These are phyloP conservation scores for Autographa pulchrina DNA, from an alignment of 2,888 invertebrate species.

Conservation along the genomic window DNA sequence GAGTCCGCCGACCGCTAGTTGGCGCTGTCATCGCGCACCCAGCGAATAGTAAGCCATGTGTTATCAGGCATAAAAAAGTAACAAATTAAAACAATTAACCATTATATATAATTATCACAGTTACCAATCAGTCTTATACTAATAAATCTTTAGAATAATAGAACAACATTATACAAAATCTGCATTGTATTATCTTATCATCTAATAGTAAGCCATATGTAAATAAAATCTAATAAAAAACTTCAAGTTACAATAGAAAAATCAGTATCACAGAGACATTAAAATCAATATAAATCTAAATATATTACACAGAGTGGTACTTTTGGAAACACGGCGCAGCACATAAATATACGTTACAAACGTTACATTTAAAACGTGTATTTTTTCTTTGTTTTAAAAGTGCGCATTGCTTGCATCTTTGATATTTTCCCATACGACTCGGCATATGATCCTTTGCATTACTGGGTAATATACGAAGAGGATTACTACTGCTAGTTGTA, in stretches of 20 bases:
- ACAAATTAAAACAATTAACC: slow-evolving; percentile 19
- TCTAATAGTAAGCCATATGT: slow-evolving; percentile 29
- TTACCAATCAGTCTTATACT: slow-evolving; percentile 30
- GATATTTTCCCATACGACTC: slow-evolving; percentile 10
- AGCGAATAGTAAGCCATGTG: slow-evolving; percentile 20
- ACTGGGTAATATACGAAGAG: slow-evolving; percentile 25
- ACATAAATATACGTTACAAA: slow-evolving; percentile 15
- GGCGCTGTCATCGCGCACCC: slow-evolving; percentile 21
- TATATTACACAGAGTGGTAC: slow-evolving; percentile 23
- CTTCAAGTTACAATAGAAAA: slow-evolving; percentile 30
- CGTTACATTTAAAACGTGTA: slow-evolving; percentile 17
- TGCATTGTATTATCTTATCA: slow-evolving; percentile 29
- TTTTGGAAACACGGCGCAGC: slow-evolving; percentile 16
- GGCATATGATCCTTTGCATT: slow-evolving; percentile 30
- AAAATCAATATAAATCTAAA: slow-evolving; percentile 19
- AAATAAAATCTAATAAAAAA: slow-evolving; percentile 30
- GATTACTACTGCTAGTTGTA: slow-evolving; percentile 17
- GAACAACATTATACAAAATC: slow-evolving; percentile 28
- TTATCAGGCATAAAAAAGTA: slow-evolving; percentile 2
- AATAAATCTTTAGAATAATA: slow-evolving; percentile 28
- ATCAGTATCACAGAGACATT: slow-evolving; percentile 23
- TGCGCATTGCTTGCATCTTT: slow-evolving; percentile 12
- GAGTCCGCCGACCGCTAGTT: slow-evolving; percentile 15
- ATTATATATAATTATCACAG: slow-evolving; percentile 21
- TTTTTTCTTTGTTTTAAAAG: slow-evolving; percentile 15